Evolutionary conservation across 2,113 vertebrate genomes (phyloP), one percentile per base, ranked within the genome.

Genomic region (Campylorhamphus procurvoides): DNA sequence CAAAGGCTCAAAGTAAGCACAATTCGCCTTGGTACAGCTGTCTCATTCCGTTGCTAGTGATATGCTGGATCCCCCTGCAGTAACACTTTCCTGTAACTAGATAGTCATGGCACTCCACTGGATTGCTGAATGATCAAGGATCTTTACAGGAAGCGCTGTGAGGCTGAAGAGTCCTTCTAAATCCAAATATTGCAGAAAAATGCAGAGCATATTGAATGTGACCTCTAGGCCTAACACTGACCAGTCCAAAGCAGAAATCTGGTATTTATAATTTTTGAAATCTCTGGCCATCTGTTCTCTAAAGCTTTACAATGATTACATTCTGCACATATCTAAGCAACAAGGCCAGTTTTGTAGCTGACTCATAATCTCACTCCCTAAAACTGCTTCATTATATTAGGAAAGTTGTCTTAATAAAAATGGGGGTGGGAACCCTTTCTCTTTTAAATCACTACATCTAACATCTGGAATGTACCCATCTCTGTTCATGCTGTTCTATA

Each of bases 221-320:
- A 80, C 68, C 64, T 77, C 40, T 64, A 69, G 39, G n/a, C 31
- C 87, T 84, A 75, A 55, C 33, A 60, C 37, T 42, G 5, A 79
- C 73, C 84, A 89, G 75, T 53, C 69, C 69, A 73, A 84, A 86
- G 39, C 59, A 95, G 74, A 89, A 94, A 92, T 56, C 53, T 73
- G 60, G 63, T 85, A 37, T 87, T 94, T 90, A 77, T 80, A 4
- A 80, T 73, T 94, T 88, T 76, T 89, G 63, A 95, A 97, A 96
- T 92, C 72, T 97, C 80, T 85, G 52, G 24, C 96, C 97, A 97
- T 96, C 96, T 97, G 96, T 75, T 95, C 81, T 95, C 79, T 91
- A 71, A 89, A 91, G 71, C 52, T 92, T 83, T 93, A 68, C 50
- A 90, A 81, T 87, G 95, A 94, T 89, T 94, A 90, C 93, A 77